Conservation (phyloP, 2,113 vertebrate species). For the Excalfactoria chinensis region DNA sequence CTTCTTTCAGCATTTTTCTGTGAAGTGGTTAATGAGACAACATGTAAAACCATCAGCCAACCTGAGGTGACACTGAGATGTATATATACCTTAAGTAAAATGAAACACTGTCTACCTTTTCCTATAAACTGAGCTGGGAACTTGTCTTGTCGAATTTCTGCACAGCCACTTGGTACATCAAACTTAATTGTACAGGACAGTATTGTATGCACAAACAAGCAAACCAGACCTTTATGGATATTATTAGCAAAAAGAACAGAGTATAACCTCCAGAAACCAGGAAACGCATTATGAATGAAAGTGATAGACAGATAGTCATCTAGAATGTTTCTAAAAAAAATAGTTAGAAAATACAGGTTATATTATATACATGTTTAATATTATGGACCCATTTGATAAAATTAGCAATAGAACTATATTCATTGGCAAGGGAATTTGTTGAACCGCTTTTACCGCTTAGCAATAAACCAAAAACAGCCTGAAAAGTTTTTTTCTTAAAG, state of each 20-base stretch:
- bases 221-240: neutral
- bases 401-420: neutral
- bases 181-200: neutral
- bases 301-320: neutral
- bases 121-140: neutral
- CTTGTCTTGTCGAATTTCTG: neutral
- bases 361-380: neutral
- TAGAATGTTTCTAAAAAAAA: neutral
- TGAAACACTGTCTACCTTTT: neutral
- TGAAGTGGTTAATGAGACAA: neutral
- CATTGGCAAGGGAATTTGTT: neutral
- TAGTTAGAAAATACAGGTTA: neutral
- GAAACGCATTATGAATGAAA: neutral
- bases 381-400: neutral
- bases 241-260: neutral
- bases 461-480: neutral
- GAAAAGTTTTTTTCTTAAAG: neutral
- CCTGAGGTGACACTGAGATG: neutral
- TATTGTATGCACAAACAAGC: neutral
- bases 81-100: fast-evolving
- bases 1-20: neutral
- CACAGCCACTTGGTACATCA: neutral
- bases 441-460: neutral
- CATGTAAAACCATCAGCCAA: neutral
- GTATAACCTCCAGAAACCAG: neutral